Base-by-base conservation (phyloP, 2,797 vertebrate genomes). In the Pseudomugil gertrudae region DNA sequence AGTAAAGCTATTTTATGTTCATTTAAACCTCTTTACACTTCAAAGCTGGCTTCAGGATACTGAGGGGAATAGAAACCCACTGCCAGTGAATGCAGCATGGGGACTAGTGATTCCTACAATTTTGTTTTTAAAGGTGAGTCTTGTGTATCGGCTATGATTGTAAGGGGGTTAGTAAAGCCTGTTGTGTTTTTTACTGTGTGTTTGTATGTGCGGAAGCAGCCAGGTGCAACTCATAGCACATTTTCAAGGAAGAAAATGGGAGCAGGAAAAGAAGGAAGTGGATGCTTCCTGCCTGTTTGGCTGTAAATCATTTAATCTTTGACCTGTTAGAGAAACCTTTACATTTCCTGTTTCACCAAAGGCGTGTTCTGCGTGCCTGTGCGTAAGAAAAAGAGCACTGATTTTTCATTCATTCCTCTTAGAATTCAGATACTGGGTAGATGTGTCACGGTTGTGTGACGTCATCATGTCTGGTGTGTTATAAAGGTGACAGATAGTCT, bases 51-150 rank as follows among this genome's bases (percentile, higher is more conserved):
- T 80, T 62, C 50, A 23, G 80, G 78, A 78, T 68, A 75, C 79
- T 2, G 29, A 30, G 63, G 26, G 54, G 63, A 72, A 64, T 19
- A 53, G 57, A 62, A 66, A 29, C 17, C 56, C 45, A 50, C 47
- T n/a, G 17, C 53, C 69, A 26, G 69, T 69, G 65, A 72, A 32
- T 23, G 54, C 83, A 87, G 45, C 69, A 94, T 94, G 93, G 91
- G 89, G 30, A 87, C 90, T 29, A 92, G 94, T 71, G 90, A 94
- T 21, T 76, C 88, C 1, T 95, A 94, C 84, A 95, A 95, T 84
- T 95, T 94, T 87, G 94, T 95, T 71, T 95, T 94, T 73, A 95
- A 95, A 91, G 94, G 94, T 95, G 79, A 93, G 93, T 74, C 13
- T 0, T 61, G 27, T 81, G 80, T 72, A 35, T 35, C 6, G 59